Evolutionary conservation across 2,888 invertebrate species (phyloP), one percentile per base, ranked within the genome.

Genomic region (Agrochola lychnidis): DNA sequence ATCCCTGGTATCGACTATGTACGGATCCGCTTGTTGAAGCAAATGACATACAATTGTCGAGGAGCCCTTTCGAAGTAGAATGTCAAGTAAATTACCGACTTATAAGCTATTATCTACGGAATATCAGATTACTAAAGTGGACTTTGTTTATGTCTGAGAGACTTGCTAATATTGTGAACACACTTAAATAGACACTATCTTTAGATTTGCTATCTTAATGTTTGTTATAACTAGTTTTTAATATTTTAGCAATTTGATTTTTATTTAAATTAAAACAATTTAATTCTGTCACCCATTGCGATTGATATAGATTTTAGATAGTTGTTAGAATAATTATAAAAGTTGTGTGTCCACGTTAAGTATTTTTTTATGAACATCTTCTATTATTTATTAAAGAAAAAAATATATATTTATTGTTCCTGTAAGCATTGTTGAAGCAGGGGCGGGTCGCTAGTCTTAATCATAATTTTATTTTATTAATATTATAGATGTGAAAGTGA

Each of bases 21-120:
- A 70, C 62, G 42, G 51, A 45, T 75, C 75, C 72, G 75, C 74
- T 80, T 87, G 85, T 87, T 84, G 87, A 83, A 84, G 82, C 88
- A 91, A 93, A 94, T 92, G 89, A 92, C 91, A 90, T 88, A 87
- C 92, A 93, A 94, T 94, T 91, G 93, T 91, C 89, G 89, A 87
- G 79, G 87, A 91, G 91, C 89, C 93, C 91, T 93, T 94, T 93
- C 89, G 88, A 92, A 92, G 91, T 88, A 91, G 89, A 95, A 95
- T 94, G 93, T 92, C 93, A 93, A 89, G 91, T 79, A 92, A 94
- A 93, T 94, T 92, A 89, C 90, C 81, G 85, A 83, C 85, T 85
- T 90, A 89, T 89, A 88, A 89, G 89, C 89, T 90, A 88, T 90
- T 89, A 92, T 91, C 89, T 90, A 88, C 79, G 89, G 90, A 92